Conservation (phyloP, 2,888 invertebrate species). For the Crematogaster levior region DNA sequence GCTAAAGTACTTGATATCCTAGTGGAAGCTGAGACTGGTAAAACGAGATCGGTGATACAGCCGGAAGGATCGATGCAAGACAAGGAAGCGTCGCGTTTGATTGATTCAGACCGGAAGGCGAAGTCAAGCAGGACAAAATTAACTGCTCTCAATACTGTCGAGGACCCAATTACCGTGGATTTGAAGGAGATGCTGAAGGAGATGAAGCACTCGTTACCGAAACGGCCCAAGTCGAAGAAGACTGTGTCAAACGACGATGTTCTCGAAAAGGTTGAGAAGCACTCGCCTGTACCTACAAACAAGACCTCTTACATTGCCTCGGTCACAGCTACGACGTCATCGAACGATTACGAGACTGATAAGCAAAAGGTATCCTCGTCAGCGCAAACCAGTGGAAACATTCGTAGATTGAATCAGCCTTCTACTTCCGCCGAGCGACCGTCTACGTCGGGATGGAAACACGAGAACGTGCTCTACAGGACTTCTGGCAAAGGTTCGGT, state of each 20-base stretch:
- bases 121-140: slow-evolving; percentile 57
- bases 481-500: slow-evolving; percentile 74
- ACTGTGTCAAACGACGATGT: slow-evolving; percentile 42
- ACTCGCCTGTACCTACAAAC: slow-evolving; percentile 24
- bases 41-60: slow-evolving; percentile 57
- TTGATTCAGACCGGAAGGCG: slow-evolving; percentile 43
- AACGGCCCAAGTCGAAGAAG: slow-evolving; percentile 86
- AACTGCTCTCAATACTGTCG: slow-evolving; percentile 68
- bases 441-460: slow-evolving; percentile 72
- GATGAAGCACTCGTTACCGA: slow-evolving; percentile 92
- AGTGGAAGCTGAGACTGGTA: slow-evolving; percentile 75
- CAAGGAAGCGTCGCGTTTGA: slow-evolving; percentile 49
- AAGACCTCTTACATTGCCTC: slow-evolving; percentile 66
- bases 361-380: slow-evolving; percentile 87
- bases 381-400: slow-evolving; percentile 87
- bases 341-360: slow-evolving; percentile 71
- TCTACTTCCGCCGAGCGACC: slow-evolving; percentile 59
- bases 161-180: slow-evolving; percentile 78
- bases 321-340: slow-evolving; percentile 62
- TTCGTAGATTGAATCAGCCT: slow-evolving; percentile 83
- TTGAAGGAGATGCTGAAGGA: slow-evolving; percentile 91
- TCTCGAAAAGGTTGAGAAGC: slow-evolving; percentile 45
- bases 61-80: slow-evolving; percentile 61
- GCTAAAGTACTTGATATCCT: slow-evolving; percentile 79
- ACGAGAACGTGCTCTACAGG: slow-evolving; percentile 76